Evolutionary conservation across 1,140 invertebrate genomes (phyloP).

Genomic region (Solen grandis): DNA sequence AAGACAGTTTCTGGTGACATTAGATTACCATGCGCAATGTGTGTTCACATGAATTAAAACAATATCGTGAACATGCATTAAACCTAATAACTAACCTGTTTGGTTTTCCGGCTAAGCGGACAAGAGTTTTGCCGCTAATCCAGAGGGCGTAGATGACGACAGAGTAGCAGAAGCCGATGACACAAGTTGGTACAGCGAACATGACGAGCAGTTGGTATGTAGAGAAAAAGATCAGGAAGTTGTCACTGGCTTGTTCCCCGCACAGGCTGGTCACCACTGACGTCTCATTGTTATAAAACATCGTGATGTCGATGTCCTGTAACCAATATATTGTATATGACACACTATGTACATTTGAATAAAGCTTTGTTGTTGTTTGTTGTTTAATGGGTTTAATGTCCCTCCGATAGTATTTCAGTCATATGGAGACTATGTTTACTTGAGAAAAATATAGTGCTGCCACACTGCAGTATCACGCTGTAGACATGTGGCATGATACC

Average conservation of each 20-base stretch:
- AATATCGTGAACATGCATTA: too few species aligned
- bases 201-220: constrained; percentile 82
- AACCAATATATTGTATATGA: constrained; percentile 25
- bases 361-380: too few species aligned
- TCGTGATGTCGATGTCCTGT: constrained; percentile 76
- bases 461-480: too few species aligned
- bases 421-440: too few species aligned
- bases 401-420: too few species aligned
- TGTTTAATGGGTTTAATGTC: too few species aligned
- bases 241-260: constrained; percentile 69
- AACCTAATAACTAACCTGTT: not conserved
- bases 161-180: constrained; percentile 83
- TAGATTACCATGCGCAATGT: too few species aligned
- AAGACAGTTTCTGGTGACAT: too few species aligned
- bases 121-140: constrained; percentile 81
- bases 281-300: constrained; percentile 79
- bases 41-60: too few species aligned
- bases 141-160: constrained; percentile 83
- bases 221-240: constrained; percentile 74
- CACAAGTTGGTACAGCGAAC: constrained; percentile 81
- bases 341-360: too few species aligned
- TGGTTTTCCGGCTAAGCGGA: constrained; percentile 64
- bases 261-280: constrained; percentile 79
- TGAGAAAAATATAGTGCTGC: too few species aligned
- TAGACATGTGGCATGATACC: too few species aligned